These are phyloP conservation scores for Scartelaos histophorus DNA, from an alignment of 2,113 vertebrate genomes.

Conservation along the genomic window DNA sequence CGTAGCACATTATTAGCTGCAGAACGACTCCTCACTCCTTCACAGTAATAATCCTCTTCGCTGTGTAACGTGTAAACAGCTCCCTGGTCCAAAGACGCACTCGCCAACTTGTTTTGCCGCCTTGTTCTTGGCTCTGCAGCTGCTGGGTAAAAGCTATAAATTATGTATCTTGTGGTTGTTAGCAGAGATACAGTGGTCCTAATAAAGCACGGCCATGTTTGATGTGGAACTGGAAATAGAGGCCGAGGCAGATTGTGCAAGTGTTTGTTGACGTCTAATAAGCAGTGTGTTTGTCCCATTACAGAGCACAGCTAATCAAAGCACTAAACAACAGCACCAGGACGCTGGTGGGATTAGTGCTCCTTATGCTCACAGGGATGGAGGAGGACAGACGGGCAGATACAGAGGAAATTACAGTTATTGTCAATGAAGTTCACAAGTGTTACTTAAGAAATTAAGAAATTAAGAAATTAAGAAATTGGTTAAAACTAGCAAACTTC, in stretches of 20 bases:
- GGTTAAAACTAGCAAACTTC: no score
- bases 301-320: not conserved
- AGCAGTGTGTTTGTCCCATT: not conserved
- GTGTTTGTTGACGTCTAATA: slow-evolving; percentile 2
- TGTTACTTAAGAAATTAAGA: no score
- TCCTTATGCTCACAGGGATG: not conserved
- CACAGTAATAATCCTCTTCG: not conserved
- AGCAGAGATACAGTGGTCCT: not conserved
- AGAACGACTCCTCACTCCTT: not conserved
- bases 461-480: no score
- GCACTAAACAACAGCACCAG: not conserved
- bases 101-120: not conserved
- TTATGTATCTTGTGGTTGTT: not conserved
- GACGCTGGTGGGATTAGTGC: not conserved
- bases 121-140: not conserved
- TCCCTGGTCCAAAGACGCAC: not conserved
- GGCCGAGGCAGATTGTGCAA: not conserved
- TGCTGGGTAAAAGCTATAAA: slow-evolving; percentile 1
- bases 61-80: not conserved
- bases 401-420: no score
- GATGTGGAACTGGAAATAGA: slow-evolving; percentile 1
- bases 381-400: not conserved
- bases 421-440: not conserved
- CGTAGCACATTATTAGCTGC: not conserved
- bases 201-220: slow-evolving; percentile 1